Conservation (phyloP, 2,113 vertebrate genomes). For the Rafetus swinhoei region DNA sequence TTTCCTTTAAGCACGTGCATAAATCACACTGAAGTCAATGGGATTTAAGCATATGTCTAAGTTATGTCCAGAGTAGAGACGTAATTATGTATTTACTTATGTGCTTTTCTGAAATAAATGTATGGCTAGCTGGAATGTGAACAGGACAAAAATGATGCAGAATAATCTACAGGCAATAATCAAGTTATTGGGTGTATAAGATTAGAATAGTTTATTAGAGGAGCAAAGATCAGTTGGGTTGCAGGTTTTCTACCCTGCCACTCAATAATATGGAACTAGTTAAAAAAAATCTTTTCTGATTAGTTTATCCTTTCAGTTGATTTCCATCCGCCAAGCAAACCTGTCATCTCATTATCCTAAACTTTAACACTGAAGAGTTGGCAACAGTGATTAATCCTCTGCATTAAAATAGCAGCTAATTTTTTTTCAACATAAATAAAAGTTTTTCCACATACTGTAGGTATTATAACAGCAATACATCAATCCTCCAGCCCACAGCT, state of each 20-base stretch:
- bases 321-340: slow-evolving; percentile 49
- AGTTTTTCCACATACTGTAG: neutral
- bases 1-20: neutral
- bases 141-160: neutral
- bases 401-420: neutral
- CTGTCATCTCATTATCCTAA: neutral
- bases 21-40: neutral
- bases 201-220: no score
- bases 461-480: neutral
- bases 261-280: neutral
- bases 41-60: neutral
- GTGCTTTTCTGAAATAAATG: neutral
- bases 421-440: slow-evolving; percentile 9
- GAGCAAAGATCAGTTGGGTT: neutral
- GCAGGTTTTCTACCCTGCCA: slow-evolving; percentile 22
- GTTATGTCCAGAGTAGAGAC: neutral
- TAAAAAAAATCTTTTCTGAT: slow-evolving; percentile 40
- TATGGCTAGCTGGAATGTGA: neutral
- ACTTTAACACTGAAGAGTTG: neutral
- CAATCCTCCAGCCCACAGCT: slow-evolving; percentile 1
- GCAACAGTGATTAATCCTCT: neutral
- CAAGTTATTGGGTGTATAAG: neutral
- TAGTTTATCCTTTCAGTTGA: neutral
- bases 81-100: neutral
- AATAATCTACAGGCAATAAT: neutral